A percentile compares a stretch with the other conserved stretches of the same genome.
Conservation (phyloP, 2,797 vertebrate genomes). For the Discoglossus pictus region DNA sequence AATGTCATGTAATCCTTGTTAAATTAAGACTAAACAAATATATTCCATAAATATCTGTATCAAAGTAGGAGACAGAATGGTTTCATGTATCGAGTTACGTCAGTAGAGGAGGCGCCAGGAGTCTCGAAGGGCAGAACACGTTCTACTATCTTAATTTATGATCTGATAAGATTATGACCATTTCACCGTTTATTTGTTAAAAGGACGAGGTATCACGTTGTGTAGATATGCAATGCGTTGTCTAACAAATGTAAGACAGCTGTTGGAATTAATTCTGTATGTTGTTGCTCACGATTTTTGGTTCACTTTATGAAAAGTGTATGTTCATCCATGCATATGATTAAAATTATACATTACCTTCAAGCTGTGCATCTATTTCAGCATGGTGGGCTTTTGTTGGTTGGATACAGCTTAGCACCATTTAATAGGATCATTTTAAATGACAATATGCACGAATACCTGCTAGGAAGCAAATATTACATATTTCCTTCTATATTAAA, state of each 20-base stretch:
- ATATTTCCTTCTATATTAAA: too few relatives aligned
- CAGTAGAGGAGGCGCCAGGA: constrained; percentile 13
- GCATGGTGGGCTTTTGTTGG: constrained; percentile 22
- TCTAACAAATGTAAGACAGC: constrained; percentile 35
- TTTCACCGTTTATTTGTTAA: constrained; percentile 3
- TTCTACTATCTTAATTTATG: constrained; percentile 9
- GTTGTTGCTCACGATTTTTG: constrained; percentile 21
- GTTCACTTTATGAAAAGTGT: constrained; percentile 12
- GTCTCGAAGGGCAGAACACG: constrained; percentile 14
- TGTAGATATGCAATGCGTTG: constrained; percentile 5
- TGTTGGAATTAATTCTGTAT: constrained; percentile 13
- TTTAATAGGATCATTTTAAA: too few relatives aligned
- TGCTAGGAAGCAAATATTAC: too few relatives aligned
- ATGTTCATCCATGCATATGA: constrained; percentile 43
- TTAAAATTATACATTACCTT: constrained; percentile 42
- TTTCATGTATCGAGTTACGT: constrained; percentile 6
- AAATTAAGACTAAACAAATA: background rate
- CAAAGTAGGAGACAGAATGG: constrained; percentile 16
- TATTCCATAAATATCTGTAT: constrained; percentile 1
- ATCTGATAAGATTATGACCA: constrained; percentile 38
- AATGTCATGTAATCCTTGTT: background rate
- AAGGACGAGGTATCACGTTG: constrained; percentile 26
- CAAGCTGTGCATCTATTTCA: constrained; percentile 1
- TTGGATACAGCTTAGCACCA: constrained; percentile 18
- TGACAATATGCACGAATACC: too few relatives aligned